Conservation (phyloP, 1,140 invertebrate genomes). For the Cydia fagiglandana region DNA sequence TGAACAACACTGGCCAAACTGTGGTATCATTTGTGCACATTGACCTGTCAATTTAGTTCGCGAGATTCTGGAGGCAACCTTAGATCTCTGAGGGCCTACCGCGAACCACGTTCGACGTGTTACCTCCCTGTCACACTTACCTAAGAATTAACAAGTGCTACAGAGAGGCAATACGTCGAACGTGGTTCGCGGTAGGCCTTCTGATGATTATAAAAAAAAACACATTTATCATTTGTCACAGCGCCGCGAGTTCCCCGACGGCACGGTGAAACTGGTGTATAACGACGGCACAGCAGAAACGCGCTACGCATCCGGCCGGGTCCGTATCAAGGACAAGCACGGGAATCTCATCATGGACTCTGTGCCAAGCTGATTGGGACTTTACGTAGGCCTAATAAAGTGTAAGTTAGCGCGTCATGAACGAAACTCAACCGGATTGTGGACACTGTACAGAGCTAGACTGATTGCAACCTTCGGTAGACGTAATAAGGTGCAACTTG, state of each 20-base stretch:
- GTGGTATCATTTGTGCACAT: too few species aligned
- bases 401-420: slow-evolving; percentile 57
- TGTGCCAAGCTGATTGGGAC: slow-evolving; percentile 49
- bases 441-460: slow-evolving; percentile 78
- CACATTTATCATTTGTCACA: slow-evolving; percentile 65
- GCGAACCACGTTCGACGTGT: too few species aligned
- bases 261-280: slow-evolving; percentile 93
- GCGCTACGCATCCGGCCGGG: slow-evolving; percentile 90
- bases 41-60: too few species aligned
- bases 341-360: slow-evolving; percentile 90
- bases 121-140: too few species aligned
- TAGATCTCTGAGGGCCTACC: too few species aligned
- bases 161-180: too few species aligned
- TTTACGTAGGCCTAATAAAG: neutral
- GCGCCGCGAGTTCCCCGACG: slow-evolving; percentile 95
- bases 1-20: too few species aligned
- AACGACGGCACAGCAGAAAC: slow-evolving; percentile 94
- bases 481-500: slow-evolving; percentile 81
- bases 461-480: slow-evolving; percentile 36
- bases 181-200: too few species aligned
- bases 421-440: slow-evolving; percentile 66
- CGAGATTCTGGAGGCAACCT: too few species aligned
- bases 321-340: slow-evolving; percentile 91
- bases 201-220: too few species aligned
- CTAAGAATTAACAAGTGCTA: too few species aligned